Evolutionary conservation across 2,797 vertebrate genomes (phyloP).

Genomic region (Scolopax bukidnonensis): DNA sequence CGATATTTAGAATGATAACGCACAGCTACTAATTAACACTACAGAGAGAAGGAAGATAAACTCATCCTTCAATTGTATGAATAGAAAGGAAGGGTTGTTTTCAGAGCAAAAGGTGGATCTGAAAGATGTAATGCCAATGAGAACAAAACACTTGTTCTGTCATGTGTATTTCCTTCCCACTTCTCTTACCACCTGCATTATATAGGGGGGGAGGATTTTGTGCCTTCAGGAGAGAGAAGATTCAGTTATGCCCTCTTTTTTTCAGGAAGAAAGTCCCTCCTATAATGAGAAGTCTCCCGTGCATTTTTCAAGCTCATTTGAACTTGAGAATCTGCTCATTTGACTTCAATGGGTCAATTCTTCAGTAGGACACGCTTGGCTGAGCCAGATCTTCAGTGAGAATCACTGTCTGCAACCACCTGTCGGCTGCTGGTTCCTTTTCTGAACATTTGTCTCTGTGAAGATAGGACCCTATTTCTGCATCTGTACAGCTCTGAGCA

Average conservation of each 20-base stretch:
- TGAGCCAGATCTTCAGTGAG: slow-evolving; percentile 1
- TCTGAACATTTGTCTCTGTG: not conserved
- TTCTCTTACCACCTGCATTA: not conserved
- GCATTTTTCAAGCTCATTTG: slow-evolving; percentile 31
- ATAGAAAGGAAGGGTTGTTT: not conserved
- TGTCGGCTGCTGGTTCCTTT: not conserved
- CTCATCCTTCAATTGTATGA: not conserved
- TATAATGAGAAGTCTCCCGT: not conserved
- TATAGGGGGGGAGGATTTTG: not conserved
- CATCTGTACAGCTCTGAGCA: not conserved
- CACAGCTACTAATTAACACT: not conserved
- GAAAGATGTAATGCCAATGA: not conserved
- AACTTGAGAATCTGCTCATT: not conserved
- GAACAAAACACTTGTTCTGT: not conserved
- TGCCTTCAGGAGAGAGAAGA: not conserved
- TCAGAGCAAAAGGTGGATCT: not conserved
- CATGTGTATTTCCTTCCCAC: not conserved
- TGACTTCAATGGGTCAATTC: slow-evolving; percentile 49
- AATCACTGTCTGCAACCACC: not conserved
- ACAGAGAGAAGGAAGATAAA: not conserved
- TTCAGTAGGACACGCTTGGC: not conserved
- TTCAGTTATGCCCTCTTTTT: not conserved
- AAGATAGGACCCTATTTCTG: not conserved
- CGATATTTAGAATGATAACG: not conserved
- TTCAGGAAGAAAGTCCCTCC: not conserved